A percentile compares a stretch with the other conserved stretches of the same genome.
phyloP scores from a whole-genome alignment of 2,797 vertebrate species.

The Urophycis tenuis region DNA sequence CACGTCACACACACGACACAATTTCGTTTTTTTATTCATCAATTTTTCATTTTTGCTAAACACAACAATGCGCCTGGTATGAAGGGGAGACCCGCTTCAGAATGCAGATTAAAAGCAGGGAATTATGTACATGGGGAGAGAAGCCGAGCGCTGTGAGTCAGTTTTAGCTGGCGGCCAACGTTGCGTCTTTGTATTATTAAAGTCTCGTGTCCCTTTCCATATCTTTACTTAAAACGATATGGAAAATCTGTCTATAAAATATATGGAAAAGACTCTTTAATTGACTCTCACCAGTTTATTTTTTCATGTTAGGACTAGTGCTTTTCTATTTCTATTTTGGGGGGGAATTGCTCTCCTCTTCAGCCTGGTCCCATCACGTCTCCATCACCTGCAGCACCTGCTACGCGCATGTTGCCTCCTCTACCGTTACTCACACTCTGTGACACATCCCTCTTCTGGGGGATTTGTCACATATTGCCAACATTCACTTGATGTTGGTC shows the following conservation, averaged over 20 bases:
- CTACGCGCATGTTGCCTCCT: too few relatives aligned
- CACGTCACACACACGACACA: background rate
- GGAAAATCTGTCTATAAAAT: too few relatives aligned
- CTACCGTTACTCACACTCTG: too few relatives aligned
- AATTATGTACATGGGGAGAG: background rate
- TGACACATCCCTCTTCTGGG: too few relatives aligned
- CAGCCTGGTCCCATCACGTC: background rate
- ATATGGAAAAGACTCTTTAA: too few relatives aligned
- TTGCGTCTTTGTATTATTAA: background rate
- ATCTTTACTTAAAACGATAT: background rate
- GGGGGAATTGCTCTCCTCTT: background rate
- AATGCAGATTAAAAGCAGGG: background rate
- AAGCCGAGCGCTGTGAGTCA: background rate
- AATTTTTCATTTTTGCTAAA: constrained; percentile 9
- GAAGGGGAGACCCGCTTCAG: background rate
- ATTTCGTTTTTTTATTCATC: too few relatives aligned
- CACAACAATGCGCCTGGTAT: background rate
- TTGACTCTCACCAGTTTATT: too few relatives aligned
- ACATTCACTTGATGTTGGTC: too few relatives aligned
- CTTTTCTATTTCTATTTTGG: background rate
- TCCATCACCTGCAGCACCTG: too few relatives aligned
- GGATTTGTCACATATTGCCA: too few relatives aligned
- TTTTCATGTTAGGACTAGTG: background rate
- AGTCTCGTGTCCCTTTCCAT: background rate
- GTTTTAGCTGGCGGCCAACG: background rate